Conservation (phyloP, 1,140 invertebrate species). For the Aleiodes sp. region DNA sequence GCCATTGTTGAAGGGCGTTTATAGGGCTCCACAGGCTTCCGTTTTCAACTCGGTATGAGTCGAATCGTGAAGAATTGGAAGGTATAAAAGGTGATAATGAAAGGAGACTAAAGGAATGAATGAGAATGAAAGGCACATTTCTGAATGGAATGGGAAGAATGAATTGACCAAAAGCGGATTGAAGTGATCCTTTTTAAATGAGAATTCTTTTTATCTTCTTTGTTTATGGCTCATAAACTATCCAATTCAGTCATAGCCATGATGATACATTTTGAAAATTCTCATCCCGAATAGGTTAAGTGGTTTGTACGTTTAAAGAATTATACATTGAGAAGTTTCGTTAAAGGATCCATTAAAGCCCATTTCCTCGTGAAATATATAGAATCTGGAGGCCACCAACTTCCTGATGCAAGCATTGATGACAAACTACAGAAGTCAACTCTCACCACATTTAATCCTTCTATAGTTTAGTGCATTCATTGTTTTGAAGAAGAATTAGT, state of each 20-base stretch:
- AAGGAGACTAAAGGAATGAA: neutral
- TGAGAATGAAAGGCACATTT: neutral
- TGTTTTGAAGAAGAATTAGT: neutral
- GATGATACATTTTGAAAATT: too few species aligned
- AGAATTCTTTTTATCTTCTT: neutral
- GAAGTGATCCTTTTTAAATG: neutral
- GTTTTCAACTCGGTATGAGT: neutral
- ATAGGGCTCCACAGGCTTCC: neutral
- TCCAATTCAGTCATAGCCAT: neutral
- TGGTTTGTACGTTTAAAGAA: neutral
- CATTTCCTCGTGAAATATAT: neutral
- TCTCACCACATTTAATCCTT: neutral
- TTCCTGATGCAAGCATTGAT: neutral
- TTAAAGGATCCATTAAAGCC: neutral
- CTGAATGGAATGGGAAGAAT: neutral
- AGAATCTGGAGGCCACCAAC: neutral
- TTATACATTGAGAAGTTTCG: neutral
- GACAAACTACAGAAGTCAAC: neutral
- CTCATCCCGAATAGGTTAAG: too few species aligned
- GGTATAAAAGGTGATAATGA: neutral
- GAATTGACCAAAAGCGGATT: neutral
- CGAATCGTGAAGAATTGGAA: neutral
- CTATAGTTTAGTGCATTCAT: neutral
- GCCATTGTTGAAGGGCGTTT: slow-evolving; percentile 33
- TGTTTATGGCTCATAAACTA: neutral